Conservation (phyloP, 2,888 invertebrate species). For the Leucophenga montana region DNA sequence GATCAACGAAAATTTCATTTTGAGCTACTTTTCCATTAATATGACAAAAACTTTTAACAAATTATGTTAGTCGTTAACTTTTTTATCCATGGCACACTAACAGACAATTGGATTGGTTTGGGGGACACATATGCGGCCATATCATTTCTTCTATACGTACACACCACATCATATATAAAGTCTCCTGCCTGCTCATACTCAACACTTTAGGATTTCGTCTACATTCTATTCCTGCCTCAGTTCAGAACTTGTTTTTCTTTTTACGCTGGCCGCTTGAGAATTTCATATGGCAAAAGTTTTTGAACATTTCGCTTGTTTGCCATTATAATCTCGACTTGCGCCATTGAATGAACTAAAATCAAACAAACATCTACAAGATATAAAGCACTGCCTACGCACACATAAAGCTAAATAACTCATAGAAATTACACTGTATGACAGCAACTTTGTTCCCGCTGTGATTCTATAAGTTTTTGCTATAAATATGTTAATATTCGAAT, state of each 20-base stretch:
- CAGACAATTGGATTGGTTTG: background rate
- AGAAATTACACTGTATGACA: background rate
- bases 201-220: background rate
- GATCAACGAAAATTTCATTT: conserved; percentile 49
- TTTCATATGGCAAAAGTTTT: conserved; percentile 10
- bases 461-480: background rate
- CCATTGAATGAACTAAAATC: background rate
- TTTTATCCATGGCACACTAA: background rate
- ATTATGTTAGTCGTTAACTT: conserved; percentile 57
- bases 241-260: background rate
- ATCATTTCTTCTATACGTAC: too few species aligned
- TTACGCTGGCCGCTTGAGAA: conserved; percentile 2
- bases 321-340: conserved; percentile 15
- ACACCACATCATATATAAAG: background rate
- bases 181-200: conserved; percentile 4
- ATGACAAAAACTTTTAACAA: conserved; percentile 65
- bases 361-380: background rate
- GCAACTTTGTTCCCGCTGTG: background rate
- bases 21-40: conserved; percentile 61
- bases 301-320: background rate
- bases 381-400: background rate
- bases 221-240: background rate
- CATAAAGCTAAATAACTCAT: background rate
- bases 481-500: too few species aligned
- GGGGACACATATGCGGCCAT: too few species aligned